Conservation (phyloP, 2,888 invertebrate species). For the Anticlea derivata region DNA sequence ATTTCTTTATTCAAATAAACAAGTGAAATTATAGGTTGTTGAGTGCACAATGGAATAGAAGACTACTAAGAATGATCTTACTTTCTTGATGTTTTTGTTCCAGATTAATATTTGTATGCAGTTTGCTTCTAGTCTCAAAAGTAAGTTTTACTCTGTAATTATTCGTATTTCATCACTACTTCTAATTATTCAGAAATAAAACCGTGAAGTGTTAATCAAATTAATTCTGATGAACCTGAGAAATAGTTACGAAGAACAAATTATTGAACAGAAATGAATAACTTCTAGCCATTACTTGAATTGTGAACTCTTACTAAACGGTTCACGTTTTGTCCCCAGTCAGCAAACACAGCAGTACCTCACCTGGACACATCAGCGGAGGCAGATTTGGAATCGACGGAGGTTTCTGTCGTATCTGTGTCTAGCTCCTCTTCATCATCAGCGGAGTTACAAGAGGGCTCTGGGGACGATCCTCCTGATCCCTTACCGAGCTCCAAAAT, state of each 20-base stretch:
- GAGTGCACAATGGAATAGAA: slow-evolving; percentile 3
- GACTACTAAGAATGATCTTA: slow-evolving; percentile 4
- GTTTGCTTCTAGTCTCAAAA: slow-evolving; percentile 54
- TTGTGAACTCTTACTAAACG: no score
- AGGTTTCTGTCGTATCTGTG: slow-evolving; percentile 58
- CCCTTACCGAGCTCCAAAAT: slow-evolving; percentile 43
- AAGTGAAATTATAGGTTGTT: slow-evolving; percentile 14
- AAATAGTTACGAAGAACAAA: no score
- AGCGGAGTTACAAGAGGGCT: slow-evolving; percentile 64
- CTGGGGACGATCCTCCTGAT: slow-evolving; percentile 73
- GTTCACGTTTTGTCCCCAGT: slow-evolving; percentile 17
- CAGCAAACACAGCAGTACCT: slow-evolving; percentile 55
- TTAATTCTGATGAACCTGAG: no score
- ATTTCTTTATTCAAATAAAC: slow-evolving; percentile 45
- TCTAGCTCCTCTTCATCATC: slow-evolving; percentile 54
- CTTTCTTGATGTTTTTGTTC: slow-evolving; percentile 49
- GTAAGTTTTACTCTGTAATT: slow-evolving; percentile 46
- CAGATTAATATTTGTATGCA: slow-evolving; percentile 65
- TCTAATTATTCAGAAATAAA: no score
- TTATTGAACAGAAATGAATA: no score
- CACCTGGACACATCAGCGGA: slow-evolving; percentile 56
- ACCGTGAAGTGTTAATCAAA: no score
- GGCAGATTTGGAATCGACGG: slow-evolving; percentile 65
- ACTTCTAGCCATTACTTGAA: no score
- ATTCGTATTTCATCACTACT: no score